phyloP scores from a whole-genome alignment of 2,797 vertebrate species.

The Leucoraja ocellata region DNA sequence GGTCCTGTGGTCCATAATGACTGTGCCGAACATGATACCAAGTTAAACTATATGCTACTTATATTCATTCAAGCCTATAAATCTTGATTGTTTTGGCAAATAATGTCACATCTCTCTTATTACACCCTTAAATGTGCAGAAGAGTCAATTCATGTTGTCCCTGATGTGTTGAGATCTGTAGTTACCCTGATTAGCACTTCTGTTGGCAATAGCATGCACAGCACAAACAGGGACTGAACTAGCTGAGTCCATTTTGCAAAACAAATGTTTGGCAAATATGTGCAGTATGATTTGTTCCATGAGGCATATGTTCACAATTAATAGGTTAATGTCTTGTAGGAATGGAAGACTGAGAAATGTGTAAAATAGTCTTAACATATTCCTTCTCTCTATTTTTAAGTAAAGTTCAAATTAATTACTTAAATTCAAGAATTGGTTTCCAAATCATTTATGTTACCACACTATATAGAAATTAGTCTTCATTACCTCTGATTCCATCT shows the following conservation, averaged over 20 bases:
- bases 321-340: background rate
- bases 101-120: background rate
- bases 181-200: background rate
- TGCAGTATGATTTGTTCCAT: background rate
- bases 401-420: background rate
- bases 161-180: background rate
- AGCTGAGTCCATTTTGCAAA: background rate
- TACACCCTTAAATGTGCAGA: background rate
- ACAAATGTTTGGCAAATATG: background rate
- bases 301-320: background rate
- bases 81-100: background rate
- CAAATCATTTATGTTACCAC: background rate
- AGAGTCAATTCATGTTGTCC: background rate
- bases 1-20: no score
- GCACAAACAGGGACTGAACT: background rate
- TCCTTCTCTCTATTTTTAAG: background rate
- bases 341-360: background rate
- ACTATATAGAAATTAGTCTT: background rate
- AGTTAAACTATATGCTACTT: background rate
- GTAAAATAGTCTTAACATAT: background rate
- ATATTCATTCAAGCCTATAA: background rate
- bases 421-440: background rate
- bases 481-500: background rate
- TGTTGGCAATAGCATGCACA: background rate
- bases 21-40: no score